These are phyloP conservation scores for Deilephila porcellus DNA, from an alignment of 2,888 invertebrate genomes.

Conservation along the genomic window DNA sequence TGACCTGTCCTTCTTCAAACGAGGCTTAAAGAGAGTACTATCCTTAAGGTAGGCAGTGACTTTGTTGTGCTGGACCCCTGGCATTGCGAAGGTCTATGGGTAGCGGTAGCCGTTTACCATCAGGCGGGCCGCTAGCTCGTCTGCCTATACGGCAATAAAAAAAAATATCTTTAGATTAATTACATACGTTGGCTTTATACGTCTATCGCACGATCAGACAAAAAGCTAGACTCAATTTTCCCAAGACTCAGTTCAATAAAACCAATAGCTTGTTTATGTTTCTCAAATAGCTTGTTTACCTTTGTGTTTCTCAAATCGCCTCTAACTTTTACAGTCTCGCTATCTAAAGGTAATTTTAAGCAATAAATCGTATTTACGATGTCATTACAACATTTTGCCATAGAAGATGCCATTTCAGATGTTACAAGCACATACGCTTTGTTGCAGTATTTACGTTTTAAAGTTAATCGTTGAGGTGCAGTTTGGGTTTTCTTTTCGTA, in stretches of 20 bases:
- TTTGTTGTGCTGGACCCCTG: too few species aligned
- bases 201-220: background rate
- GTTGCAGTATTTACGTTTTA: background rate
- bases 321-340: background rate
- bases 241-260: background rate
- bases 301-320: conserved; percentile 4
- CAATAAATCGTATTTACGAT: conserved; percentile 17
- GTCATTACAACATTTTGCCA: conserved; percentile 17
- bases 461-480: background rate
- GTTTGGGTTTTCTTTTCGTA: background rate
- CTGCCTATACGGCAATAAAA: too few species aligned
- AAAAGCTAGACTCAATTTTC: too few species aligned
- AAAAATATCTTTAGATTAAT: too few species aligned
- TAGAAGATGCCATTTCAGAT: conserved; percentile 6
- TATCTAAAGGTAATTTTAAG: conserved; percentile 16
- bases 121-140: too few species aligned
- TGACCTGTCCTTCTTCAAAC: too few species aligned
- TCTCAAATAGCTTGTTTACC: too few species aligned
- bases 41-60: too few species aligned
- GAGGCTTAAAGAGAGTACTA: too few species aligned
- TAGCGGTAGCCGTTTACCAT: too few species aligned
- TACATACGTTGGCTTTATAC: background rate
- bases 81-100: too few species aligned
- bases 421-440: conserved; percentile 1
- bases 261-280: too few species aligned